Evolutionary conservation across 1,140 invertebrate species (phyloP).

Genomic region (Drosophila arawakana): DNA sequence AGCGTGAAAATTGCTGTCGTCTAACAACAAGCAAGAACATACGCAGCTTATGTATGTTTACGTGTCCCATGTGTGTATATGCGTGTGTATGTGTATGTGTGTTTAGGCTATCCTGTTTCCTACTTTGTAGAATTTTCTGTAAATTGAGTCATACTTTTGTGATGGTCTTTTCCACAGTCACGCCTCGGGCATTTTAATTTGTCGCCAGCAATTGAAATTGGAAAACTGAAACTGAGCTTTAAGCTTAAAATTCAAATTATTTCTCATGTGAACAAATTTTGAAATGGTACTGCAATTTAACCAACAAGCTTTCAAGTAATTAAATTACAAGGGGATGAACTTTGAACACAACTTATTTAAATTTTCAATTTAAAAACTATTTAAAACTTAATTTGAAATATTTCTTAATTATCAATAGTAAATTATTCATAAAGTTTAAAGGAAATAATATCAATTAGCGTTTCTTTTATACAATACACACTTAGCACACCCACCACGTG

Average conservation of each 20-base stretch:
- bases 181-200: slow-evolving; percentile 33
- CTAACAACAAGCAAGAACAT: slow-evolving; percentile 33
- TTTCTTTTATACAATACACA: background rate
- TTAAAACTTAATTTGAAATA: no score
- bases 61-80: slow-evolving; percentile 1
- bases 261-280: slow-evolving; percentile 6
- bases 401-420: no score
- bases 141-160: slow-evolving; percentile 66
- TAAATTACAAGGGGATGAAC: no score
- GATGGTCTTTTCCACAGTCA: slow-evolving; percentile 16
- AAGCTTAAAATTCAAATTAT: background rate
- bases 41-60: slow-evolving; percentile 29
- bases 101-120: slow-evolving; percentile 44
- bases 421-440: no score
- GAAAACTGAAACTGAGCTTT: slow-evolving; percentile 6
- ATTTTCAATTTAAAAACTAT: no score
- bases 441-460: no score
- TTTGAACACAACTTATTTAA: no score
- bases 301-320: no score
- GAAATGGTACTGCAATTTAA: background rate
- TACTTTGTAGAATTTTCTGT: slow-evolving; percentile 41
- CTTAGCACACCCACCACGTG: slow-evolving; percentile 45
- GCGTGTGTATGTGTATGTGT: slow-evolving; percentile 17
- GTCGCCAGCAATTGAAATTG: slow-evolving; percentile 22
- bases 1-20: slow-evolving; percentile 75